These are phyloP conservation scores for Monopis laevigella DNA, from an alignment of 2,888 invertebrate species.

Conservation along the genomic window DNA sequence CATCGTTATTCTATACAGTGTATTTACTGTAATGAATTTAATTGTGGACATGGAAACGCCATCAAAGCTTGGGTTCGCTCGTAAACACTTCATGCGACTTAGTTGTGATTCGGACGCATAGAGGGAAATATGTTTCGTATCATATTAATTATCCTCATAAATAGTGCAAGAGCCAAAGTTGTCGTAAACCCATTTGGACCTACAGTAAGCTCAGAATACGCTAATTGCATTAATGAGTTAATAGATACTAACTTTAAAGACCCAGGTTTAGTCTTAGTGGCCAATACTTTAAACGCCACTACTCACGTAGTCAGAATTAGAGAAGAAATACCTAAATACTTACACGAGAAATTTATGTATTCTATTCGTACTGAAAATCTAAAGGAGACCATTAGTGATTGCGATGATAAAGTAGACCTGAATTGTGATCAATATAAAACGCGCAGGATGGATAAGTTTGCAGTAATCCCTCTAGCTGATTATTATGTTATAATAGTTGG, in stretches of 20 bases:
- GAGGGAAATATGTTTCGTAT: constrained; percentile 2
- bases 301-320: constrained; percentile 30
- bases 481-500: constrained; percentile 43
- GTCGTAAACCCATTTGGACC: constrained; percentile 34
- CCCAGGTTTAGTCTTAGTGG: constrained; percentile 37
- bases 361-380: constrained; percentile 32
- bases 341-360: constrained; percentile 29
- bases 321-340: constrained; percentile 27
- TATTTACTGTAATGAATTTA: constrained; percentile 5
- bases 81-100: background rate
- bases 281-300: constrained; percentile 30
- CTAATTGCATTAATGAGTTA: constrained; percentile 32
- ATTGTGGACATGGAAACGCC: constrained; percentile 8
- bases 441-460: constrained; percentile 29
- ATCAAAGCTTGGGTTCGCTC: constrained; percentile 1
- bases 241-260: constrained; percentile 31
- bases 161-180: background rate
- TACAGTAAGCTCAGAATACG: constrained; percentile 34
- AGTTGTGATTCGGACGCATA: too few relatives aligned
- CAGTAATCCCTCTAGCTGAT: constrained; percentile 29
- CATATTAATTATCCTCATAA: background rate
- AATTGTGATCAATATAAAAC: constrained; percentile 20
- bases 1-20: background rate
- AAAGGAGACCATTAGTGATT: constrained; percentile 24
- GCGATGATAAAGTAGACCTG: constrained; percentile 25